These are phyloP conservation scores for Pyrgilauda ruficollis DNA, from an alignment of 2,113 vertebrate genomes.

Conservation along the genomic window DNA sequence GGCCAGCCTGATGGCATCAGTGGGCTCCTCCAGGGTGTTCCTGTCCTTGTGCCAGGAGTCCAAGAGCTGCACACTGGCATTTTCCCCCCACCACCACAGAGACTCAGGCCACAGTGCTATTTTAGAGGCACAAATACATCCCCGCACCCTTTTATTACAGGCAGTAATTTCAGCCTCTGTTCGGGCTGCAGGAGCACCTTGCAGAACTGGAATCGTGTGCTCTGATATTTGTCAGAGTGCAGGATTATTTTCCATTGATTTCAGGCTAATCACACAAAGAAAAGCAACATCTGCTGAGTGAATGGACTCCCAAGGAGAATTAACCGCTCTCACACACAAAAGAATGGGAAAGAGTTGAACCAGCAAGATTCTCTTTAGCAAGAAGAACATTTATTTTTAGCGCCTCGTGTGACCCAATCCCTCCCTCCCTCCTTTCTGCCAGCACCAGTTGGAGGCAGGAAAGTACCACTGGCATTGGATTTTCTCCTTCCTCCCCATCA, in stretches of 20 bases:
- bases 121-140: background rate
- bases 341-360: conserved; percentile 43
- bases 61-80: background rate
- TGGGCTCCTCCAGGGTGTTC: background rate
- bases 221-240: conserved; percentile 1
- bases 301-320: conserved; percentile 54
- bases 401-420: background rate
- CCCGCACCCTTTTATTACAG: accelerated
- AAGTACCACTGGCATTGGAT: background rate
- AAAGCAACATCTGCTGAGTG: conserved; percentile 58
- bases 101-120: accelerated
- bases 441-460: background rate
- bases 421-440: background rate
- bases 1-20: accelerated
- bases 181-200: background rate
- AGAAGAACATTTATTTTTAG: conserved; percentile 49
- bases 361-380: conserved; percentile 52
- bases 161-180: background rate
- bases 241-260: conserved; percentile 27
- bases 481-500: background rate
- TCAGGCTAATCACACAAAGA: conserved; percentile 40
- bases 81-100: background rate
- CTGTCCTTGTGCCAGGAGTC: background rate
- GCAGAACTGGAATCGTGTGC: background rate
- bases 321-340: background rate